Evolutionary conservation across 2,888 invertebrate genomes (phyloP).

Genomic region (Luperina nickerlii): DNA sequence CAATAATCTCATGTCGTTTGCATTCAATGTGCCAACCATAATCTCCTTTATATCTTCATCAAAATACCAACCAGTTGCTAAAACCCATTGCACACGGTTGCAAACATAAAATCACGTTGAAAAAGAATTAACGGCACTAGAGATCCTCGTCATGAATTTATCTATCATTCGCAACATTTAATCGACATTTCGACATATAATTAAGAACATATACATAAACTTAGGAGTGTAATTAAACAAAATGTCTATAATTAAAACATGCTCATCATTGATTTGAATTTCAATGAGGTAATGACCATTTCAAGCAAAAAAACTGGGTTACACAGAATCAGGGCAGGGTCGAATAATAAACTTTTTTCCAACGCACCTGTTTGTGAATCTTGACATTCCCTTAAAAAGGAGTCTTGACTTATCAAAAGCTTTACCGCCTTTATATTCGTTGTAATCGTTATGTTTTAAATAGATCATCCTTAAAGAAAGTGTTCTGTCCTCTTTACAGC

Average conservation of each 20-base stretch:
- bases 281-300: conserved; percentile 57
- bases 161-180: conserved; percentile 53
- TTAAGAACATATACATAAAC: conserved; percentile 52
- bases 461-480: background rate
- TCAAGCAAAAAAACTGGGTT: conserved; percentile 51
- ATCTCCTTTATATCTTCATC: background rate
- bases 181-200: conserved; percentile 63
- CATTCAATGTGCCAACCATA: background rate
- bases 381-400: conserved; percentile 12
- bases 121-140: conserved; percentile 31
- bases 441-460: background rate
- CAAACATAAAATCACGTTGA: conserved; percentile 31
- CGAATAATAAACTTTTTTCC: conserved; percentile 36
- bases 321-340: conserved; percentile 52
- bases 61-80: conserved; percentile 1
- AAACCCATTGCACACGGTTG: conserved; percentile 4
- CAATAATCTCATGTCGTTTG: background rate
- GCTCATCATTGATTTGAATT: conserved; percentile 68
- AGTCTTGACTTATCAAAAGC: background rate
- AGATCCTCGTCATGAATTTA: conserved; percentile 39
- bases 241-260: conserved; percentile 64
- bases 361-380: conserved; percentile 18
- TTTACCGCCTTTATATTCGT: background rate
- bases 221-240: conserved; percentile 56
- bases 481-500: conserved; percentile 72